Evolutionary conservation across 2,888 invertebrate species (phyloP), one percentile per base, ranked within the genome.

Genomic region (Aproaerema taeniolella): DNA sequence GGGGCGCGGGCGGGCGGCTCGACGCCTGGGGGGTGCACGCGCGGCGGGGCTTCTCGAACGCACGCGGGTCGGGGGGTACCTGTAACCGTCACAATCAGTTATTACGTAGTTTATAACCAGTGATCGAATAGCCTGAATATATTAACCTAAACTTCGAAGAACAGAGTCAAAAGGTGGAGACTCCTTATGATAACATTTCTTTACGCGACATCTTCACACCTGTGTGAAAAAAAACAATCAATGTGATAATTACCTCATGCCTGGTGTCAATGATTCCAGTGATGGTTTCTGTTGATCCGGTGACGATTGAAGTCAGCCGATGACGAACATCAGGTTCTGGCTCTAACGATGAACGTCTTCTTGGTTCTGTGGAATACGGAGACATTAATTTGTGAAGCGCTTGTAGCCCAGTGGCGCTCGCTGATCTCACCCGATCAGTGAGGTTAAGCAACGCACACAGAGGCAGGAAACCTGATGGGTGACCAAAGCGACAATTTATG

Each of bases 221-320:
- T 20, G 8, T 20, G 8, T 20, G 20, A 6, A 4, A 4, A 6
- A 20, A 6, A 20, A 4, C 8, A 8, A 20, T 20, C 8, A 26
- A 9, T 30, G 3, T 12, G 9, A 2, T 15, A 6, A 2, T 38
- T 58, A 82, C 81, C 69, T 89, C 89, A 49, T 88, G 83, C 48
- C 88, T 83, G 0, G 92, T 92, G 53, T 92, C 92, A 34, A 92
- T 92, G 15, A 92, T 81, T 0, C 92, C 92, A 11, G 89, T 90
- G 40, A 92, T 92, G 2, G 92, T 92, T 62, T 92, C 92, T 0
- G 92, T 91, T 2, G 92, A 91, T 0, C 92, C 92, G 0, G 92
- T 89, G 57, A 90, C 89, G 49, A 88, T 75, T n/a, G 87, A 87
- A 0, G 83, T 86, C n/a, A 87, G 67, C 0, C 82, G 73, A 43